Conservation (phyloP, 1,140 invertebrate species). For the Scaptodrosophila lebanonensis region DNA sequence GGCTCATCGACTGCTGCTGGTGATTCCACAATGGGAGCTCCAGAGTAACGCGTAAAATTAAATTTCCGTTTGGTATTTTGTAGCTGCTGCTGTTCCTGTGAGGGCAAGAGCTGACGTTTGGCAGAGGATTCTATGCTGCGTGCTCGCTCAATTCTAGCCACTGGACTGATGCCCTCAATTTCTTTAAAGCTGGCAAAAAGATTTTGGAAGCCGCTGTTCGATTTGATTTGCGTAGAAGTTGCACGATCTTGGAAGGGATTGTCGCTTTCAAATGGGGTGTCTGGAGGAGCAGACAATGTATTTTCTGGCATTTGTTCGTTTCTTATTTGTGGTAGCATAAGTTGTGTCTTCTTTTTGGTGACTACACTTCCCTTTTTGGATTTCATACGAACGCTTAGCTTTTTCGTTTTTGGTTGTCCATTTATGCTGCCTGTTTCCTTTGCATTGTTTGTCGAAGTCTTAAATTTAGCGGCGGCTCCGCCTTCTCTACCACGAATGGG, state of each 20-base stretch:
- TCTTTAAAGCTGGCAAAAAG: constrained; percentile 13
- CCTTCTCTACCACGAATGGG: constrained; percentile 25
- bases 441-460: neutral
- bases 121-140: neutral
- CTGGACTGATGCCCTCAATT: constrained; percentile 27
- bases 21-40: constrained; percentile 5
- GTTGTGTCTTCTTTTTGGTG: constrained; percentile 11
- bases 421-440: neutral
- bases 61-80: constrained; percentile 31
- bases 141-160: neutral
- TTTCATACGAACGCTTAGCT: constrained; percentile 32
- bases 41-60: constrained; percentile 48
- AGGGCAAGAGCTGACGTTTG: constrained; percentile 36
- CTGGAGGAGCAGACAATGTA: constrained; percentile 6
- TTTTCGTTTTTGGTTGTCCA: neutral
- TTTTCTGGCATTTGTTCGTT: constrained; percentile 13
- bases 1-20: neutral
- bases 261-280: constrained; percentile 42
- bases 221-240: constrained; percentile 46
- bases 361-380: constrained; percentile 6
- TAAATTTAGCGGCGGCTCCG: constrained; percentile 41
- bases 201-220: constrained; percentile 2
- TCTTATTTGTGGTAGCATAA: neutral
- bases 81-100: neutral
- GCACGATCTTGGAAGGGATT: constrained; percentile 43